Base-by-base conservation (phyloP, 2,888 invertebrate genomes). In the Acrobasis repandana region DNA sequence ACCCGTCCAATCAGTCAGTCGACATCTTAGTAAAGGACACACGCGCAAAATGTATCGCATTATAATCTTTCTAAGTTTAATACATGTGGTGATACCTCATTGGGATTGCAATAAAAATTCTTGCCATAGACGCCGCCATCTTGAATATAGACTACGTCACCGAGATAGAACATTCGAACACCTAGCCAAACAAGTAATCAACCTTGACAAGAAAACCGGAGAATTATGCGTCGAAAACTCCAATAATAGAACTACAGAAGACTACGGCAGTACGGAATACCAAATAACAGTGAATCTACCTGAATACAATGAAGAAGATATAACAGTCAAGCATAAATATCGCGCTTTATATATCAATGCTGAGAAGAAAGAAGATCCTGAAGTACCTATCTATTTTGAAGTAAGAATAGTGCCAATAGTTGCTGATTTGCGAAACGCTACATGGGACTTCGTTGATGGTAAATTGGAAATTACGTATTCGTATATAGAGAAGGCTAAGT, bases 341-440 rank as follows among this genome's bases (percentile, higher is more conserved):
- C 54, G 65, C 1, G 61, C 65, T 1, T n/a, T 68, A 1, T 63
- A 56, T 48, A 59, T 68, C 2, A 57, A 56, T 54, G 65, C 66
- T 5, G 49, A 60, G 4, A 64, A 61, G 36, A 16, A 48, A 2
- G 36, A 9, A 2, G 34, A 34, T 15, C 0, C 14, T 1, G 18
- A 33, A n/a, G n/a, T 28, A 14, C n/a, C 28, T n/a, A 14, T 51
- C 9, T 51, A 51, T 34, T 51, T 51, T 34, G 51, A 51, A 51
- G 51, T 51, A 4, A 51, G 51, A 34, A 10, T 51, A 9, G 15
- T 51, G 2, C 51, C 51, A 33, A 34, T 34, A 51, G 51, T 51
- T 0, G 51, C 51, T 34, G 33, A 34, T 34, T 5, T 34, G 15
- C 0, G 9, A 9, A 34, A 34, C 15, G 51, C 34, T 9, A 14